phyloP scores from a whole-genome alignment of 1,140 invertebrate genomes.

The Atta cephalotes region DNA sequence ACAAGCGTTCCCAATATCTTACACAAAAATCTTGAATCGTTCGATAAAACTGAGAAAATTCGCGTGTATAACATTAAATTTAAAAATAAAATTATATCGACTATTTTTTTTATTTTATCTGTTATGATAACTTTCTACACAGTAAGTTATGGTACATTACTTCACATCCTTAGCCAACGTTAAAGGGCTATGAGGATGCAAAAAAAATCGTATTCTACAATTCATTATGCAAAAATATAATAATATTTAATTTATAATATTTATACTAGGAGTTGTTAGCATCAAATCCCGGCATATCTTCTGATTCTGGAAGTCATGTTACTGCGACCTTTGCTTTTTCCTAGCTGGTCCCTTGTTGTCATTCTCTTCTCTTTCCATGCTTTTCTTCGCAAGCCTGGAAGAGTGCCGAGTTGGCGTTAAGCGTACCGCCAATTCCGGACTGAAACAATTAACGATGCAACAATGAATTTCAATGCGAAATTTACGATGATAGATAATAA shows the following conservation, averaged over 20 bases:
- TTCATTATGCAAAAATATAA: neutral
- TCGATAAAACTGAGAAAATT: slow-evolving; percentile 15
- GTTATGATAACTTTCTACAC: neutral
- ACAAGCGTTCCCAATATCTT: neutral
- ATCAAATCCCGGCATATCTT: neutral
- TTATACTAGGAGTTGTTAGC: neutral
- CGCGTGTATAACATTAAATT: neutral
- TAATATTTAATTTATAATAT: slow-evolving; percentile 1
- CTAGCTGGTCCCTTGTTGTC: neutral
- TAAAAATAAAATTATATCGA: slow-evolving; percentile 4
- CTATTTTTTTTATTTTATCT: neutral
- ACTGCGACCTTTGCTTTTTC: slow-evolving; percentile 49
- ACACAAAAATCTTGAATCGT: neutral
- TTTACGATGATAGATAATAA: neutral
- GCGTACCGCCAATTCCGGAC: neutral
- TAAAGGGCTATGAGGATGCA: neutral
- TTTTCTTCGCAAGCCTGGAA: neutral
- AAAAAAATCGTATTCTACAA: neutral
- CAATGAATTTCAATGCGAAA: neutral
- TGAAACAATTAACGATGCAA: neutral
- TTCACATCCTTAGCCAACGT: neutral
- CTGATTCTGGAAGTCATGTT: neutral
- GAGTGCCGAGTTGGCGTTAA: neutral
- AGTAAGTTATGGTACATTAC: neutral
- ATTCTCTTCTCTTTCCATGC: neutral